A percentile compares a stretch with the other conserved stretches of the same genome.
Evolutionary conservation across 2,113 vertebrate species (phyloP).

Genomic region (Heterochromis multidens): DNA sequence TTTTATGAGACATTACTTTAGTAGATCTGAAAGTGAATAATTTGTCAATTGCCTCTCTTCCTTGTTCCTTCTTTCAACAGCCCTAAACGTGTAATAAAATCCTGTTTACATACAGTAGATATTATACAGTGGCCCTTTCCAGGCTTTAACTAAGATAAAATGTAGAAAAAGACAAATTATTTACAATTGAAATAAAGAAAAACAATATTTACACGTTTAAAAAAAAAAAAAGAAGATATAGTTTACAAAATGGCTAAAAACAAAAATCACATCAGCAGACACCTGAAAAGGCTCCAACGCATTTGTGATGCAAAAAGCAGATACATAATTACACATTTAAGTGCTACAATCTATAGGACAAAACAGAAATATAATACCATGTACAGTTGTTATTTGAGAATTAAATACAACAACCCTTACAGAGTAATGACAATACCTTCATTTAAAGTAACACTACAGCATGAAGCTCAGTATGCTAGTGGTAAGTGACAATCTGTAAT

Average conservation of each 20-base stretch:
- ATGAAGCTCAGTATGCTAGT: slow-evolving; percentile 4
- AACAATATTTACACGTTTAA: not conserved
- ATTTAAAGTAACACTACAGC: slow-evolving; percentile 59
- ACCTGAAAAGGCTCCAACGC: slow-evolving; percentile 66
- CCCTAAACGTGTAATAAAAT: slow-evolving; percentile 7
- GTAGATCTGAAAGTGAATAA: not conserved
- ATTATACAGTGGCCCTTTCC: not conserved
- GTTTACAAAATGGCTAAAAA: slow-evolving; percentile 13
- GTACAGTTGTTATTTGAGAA: slow-evolving; percentile 14
- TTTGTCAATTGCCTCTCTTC: slow-evolving; percentile 2
- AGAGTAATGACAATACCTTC: slow-evolving; percentile 66
- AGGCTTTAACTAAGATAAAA: slow-evolving; percentile 36
- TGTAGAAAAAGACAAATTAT: slow-evolving; percentile 23
- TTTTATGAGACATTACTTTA: not conserved
- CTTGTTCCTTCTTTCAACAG: not conserved
- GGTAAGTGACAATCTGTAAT: slow-evolving; percentile 14
- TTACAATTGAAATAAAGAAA: slow-evolving; percentile 26
- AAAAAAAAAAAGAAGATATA: not conserved
- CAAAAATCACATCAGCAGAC: slow-evolving; percentile 42
- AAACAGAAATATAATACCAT: slow-evolving; percentile 35
- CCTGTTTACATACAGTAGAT: slow-evolving; percentile 23
- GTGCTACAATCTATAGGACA: slow-evolving; percentile 58
- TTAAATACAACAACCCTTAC: slow-evolving; percentile 29
- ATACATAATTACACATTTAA: slow-evolving; percentile 49
- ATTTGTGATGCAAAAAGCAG: slow-evolving; percentile 66